These are phyloP conservation scores for Pungitius pungitius DNA, from an alignment of 2,113 vertebrate species.

Conservation along the genomic window DNA sequence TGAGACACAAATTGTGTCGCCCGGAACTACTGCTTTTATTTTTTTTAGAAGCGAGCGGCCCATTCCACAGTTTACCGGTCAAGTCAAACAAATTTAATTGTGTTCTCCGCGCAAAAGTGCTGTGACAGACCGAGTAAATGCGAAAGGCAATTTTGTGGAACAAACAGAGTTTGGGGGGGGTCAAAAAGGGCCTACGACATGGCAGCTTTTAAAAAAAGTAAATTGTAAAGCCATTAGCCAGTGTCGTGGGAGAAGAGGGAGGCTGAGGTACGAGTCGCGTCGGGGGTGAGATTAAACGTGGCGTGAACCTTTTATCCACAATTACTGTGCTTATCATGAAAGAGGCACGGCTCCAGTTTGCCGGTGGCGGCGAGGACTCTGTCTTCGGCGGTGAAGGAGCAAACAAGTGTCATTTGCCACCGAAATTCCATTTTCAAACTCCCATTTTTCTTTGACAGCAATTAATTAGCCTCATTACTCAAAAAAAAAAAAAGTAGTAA, in stretches of 20 bases:
- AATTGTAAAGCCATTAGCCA: constrained; percentile 72
- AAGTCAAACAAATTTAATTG: constrained; percentile 70
- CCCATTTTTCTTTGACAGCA: constrained; percentile 56
- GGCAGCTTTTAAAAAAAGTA: constrained; percentile 69
- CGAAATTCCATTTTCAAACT: constrained; percentile 53
- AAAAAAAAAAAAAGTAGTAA: constrained; percentile 46
- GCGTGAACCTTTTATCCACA: constrained; percentile 64
- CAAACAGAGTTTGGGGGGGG: not conserved
- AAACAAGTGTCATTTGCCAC: constrained; percentile 49
- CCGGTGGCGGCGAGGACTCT: constrained; percentile 15
- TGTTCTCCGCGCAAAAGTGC: constrained; percentile 57
- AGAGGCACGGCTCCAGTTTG: constrained; percentile 31
- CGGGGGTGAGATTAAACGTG: constrained; percentile 69
- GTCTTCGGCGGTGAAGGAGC: constrained; percentile 30
- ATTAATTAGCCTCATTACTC: constrained; percentile 58
- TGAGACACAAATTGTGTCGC: not conserved
- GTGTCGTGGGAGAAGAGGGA: constrained; percentile 43
- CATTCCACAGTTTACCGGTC: constrained; percentile 59
- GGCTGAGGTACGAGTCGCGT: constrained; percentile 57
- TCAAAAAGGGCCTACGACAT: constrained; percentile 41
- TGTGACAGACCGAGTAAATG: constrained; percentile 44
- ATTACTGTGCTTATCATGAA: constrained; percentile 67
- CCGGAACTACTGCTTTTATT: constrained; percentile 7
- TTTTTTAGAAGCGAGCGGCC: constrained; percentile 47
- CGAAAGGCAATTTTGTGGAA: constrained; percentile 22